Evolutionary conservation across 2,113 vertebrate genomes (phyloP), one percentile per base, ranked within the genome.

Genomic region (Pavo muticus): DNA sequence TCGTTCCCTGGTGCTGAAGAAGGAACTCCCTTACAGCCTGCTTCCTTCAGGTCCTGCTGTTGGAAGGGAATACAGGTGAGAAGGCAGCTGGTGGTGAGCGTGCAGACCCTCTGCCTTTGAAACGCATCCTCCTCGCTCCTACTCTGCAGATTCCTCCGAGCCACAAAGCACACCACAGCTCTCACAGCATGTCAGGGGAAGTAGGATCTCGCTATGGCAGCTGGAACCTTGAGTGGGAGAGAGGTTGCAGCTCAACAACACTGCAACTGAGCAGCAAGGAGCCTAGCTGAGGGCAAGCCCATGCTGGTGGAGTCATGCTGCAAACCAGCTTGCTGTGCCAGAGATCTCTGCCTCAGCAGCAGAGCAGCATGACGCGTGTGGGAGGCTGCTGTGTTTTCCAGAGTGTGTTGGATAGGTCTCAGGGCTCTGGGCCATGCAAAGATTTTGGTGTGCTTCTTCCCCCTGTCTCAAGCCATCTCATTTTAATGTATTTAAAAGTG

Each of bases 31-130:
- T 0, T 87, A 80, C 11, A 88, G 92, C 15, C 94, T 94, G 6
- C 87, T 95, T 25, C 97, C 97, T 5, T 88, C 96, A 0, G 95
- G 96, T 19, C 90, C 86, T 20, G 88, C 97, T 18, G 50, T 98
- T 4, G 75, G 94, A 13, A 96, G 96, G 74, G 98, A 99, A 45
- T 98, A 96, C 98, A 98, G 98, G 98, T 98, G 94, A 88, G 76
- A 37, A 74, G 56, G 47, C 37, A 56, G 82, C 68, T 52, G 37
- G 14, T 1, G 6, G 25, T 40, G 10, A 44, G 54, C 1, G 0
- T 25, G 60, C 52, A 10, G 25, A 56, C 45, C n/a, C 45, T 8
- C 19, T 35, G 29, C 68, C 52, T 48, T 24, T 37, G 47, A 44
- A 35, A 74, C n/a, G 15, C 50, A 11, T 10, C n/a, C 27, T 64